phyloP scores from a whole-genome alignment of 2,113 vertebrate species.

The Psittacara wagleri region DNA sequence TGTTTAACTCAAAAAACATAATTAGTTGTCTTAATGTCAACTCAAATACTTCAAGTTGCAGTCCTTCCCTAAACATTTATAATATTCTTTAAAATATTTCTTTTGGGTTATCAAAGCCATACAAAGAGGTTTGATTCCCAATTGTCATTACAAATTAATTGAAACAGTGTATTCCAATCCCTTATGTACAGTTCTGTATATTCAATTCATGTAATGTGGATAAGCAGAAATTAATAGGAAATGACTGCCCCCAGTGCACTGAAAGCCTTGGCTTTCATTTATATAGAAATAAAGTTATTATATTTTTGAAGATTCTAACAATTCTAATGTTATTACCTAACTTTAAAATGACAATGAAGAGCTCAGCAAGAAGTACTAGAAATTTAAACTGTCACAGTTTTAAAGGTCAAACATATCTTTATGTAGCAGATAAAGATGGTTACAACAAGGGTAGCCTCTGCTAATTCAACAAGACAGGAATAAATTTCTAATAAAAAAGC shows the following conservation, averaged over 20 bases:
- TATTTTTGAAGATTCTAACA: neutral
- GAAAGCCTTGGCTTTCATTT: neutral
- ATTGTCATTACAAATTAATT: constrained; percentile 57
- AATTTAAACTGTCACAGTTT: neutral
- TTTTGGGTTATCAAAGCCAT: neutral
- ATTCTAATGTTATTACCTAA: neutral
- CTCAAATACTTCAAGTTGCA: neutral
- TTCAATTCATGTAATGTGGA: neutral
- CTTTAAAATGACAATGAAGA: neutral
- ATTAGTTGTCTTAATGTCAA: neutral
- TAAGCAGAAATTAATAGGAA: constrained; percentile 41
- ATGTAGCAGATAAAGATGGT: neutral
- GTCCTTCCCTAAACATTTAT: neutral
- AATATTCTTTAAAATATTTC: neutral
- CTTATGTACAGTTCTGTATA: neutral
- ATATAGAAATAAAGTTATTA: neutral
- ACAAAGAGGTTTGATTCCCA: constrained; percentile 29
- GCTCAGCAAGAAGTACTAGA: neutral
- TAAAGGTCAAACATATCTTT: neutral
- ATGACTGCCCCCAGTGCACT: neutral
- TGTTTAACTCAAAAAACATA: neutral
- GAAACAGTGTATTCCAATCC: constrained; percentile 35
- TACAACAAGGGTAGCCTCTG: neutral
- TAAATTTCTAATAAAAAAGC: neutral
- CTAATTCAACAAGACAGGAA: neutral